Conservation (phyloP, 2,888 invertebrate species). For the Cyclophora punctaria region DNA sequence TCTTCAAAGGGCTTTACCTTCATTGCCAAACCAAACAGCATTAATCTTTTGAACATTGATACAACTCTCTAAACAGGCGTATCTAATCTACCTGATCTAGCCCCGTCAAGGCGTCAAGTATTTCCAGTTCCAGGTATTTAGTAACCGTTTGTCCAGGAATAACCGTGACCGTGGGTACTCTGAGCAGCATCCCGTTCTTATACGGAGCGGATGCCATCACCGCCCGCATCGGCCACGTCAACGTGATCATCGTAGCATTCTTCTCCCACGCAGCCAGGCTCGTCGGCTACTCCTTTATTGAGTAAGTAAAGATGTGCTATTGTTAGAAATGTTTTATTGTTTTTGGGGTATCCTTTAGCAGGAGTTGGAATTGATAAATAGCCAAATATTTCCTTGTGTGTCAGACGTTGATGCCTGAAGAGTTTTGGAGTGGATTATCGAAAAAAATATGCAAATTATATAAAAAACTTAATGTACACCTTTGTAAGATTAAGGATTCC, state of each 20-base stretch:
- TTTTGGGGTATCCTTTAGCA: too few relatives aligned
- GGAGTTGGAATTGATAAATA: too few relatives aligned
- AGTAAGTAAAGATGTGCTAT: slow-evolving; percentile 71
- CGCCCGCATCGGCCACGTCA: slow-evolving; percentile 86
- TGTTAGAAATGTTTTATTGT: too few relatives aligned
- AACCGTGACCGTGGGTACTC: slow-evolving; percentile 88
- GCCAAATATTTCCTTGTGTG: too few relatives aligned
- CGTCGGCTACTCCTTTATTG: slow-evolving; percentile 89
- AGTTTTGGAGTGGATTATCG: too few relatives aligned
- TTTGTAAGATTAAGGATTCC: too few relatives aligned
- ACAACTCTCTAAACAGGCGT: not conserved
- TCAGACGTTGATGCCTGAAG: too few relatives aligned
- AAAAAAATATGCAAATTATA: too few relatives aligned
- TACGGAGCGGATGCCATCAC: slow-evolving; percentile 90
- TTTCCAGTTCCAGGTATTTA: slow-evolving; percentile 9
- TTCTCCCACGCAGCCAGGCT: slow-evolving; percentile 88
- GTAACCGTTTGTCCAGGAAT: slow-evolving; percentile 72
- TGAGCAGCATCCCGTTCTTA: slow-evolving; percentile 88
- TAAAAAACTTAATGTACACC: too few relatives aligned
- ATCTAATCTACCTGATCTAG: not conserved
- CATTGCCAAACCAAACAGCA: too few relatives aligned
- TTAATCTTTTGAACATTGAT: too few relatives aligned
- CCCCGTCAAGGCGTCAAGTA: slow-evolving; percentile 2
- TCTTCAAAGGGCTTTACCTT: too few relatives aligned
- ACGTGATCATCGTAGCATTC: slow-evolving; percentile 88